Evolutionary conservation across 37 sponge, comb jelly and placozoan species (phyloP), one percentile per base, ranked within the genome.

Genomic region (Chondrosia reniformis): DNA sequence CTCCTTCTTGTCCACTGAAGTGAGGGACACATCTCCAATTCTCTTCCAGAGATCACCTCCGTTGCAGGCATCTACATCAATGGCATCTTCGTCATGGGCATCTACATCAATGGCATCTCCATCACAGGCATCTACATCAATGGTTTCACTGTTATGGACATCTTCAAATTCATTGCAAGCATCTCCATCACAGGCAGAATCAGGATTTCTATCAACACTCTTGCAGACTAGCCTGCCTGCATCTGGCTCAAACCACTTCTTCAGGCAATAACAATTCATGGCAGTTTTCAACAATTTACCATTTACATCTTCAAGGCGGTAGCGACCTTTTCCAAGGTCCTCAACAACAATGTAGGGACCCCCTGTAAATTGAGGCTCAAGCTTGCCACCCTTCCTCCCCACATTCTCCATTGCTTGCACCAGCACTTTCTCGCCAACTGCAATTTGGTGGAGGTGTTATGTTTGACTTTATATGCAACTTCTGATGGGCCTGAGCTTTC

Each of bases 401-500:
- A 36, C 74, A 71, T 71, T 74, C 33, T 43, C 43, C 6, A 74
- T 8, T 44, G 27, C 46, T 46, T 74, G 75, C 27, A 43, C 27
- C 3, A 74, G 75, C 5, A 74, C 75, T 2, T 74, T 43, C 46
- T 49, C 54, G 17, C 54, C 54, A 17, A 49, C 54, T 17, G 13
- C 17, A 21, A 49, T 49, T 13, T n/a, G 15, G 54, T 65, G 3
- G 28, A 5, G 6, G 33, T 66, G 21, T 10, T 38, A 24, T 62
- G 63, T 6, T 79, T 37, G 34, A 36, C 40, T 2, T 79, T 67
- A 64, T 79, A 79, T 79, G 65, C 10, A 13, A 13, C 38, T 79
- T 79, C 67, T 79, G 80, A 5, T 44, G 36, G 27, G 36, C 45
- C 80, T 79, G 80, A 30, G 80, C 80, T 6, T 2, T 64, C 33